These are phyloP conservation scores for Tipula confusa DNA, from an alignment of 2,888 invertebrate species.

Conservation along the genomic window DNA sequence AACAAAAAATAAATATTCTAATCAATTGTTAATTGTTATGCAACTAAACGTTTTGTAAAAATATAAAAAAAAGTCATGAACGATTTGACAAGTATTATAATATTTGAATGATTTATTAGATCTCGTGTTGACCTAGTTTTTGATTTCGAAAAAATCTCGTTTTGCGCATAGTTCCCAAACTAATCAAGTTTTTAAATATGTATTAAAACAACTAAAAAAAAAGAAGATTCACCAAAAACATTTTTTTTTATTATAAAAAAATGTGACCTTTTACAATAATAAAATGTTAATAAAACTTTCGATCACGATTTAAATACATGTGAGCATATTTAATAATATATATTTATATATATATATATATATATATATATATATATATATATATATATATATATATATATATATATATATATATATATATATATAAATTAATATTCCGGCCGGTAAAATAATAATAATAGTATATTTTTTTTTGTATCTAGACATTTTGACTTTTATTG, in stretches of 20 bases:
- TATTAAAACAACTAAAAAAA: not conserved
- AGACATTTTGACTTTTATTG: not conserved
- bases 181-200: not conserved
- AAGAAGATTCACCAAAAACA: not conserved
- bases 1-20: not conserved
- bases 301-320: slow-evolving; percentile 16
- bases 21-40: too few relatives aligned
- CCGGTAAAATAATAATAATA: not conserved
- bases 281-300: not conserved
- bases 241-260: not conserved
- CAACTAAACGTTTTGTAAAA: too few relatives aligned
- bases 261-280: slow-evolving; percentile 15
- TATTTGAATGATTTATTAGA: not conserved
- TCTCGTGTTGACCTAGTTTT: not conserved
- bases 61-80: not conserved
- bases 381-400: too few relatives aligned
- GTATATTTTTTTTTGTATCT: too few relatives aligned
- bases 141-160: not conserved
- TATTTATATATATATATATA: not conserved
- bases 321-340: not conserved
- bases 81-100: not conserved
- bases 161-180: not conserved
- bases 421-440: not conserved
- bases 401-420: not conserved
- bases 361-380: too few relatives aligned